These are phyloP conservation scores for Leucania comma DNA, from an alignment of 2,888 invertebrate genomes.

Conservation along the genomic window DNA sequence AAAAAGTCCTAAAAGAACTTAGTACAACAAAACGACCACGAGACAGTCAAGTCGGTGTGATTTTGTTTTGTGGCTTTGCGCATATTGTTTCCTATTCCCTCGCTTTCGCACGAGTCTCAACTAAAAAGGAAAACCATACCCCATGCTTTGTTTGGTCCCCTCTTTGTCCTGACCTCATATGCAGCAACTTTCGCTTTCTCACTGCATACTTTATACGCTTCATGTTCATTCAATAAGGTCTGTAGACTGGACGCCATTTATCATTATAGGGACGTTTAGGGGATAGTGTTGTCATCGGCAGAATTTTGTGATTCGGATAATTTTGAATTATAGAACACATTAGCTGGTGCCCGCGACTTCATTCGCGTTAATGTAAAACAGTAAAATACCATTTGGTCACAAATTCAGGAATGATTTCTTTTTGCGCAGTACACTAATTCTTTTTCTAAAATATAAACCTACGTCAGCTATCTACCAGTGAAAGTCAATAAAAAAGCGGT, in stretches of 20 bases:
- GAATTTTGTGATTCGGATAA: conserved; percentile 10
- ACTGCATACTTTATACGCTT: conserved; percentile 50
- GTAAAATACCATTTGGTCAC: too few relatives aligned
- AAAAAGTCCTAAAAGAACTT: conserved; percentile 39
- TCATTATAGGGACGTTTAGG: conserved; percentile 30
- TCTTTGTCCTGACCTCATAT: conserved; percentile 54
- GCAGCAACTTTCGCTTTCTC: conserved; percentile 40
- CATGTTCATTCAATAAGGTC: conserved; percentile 48
- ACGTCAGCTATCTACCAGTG: too few relatives aligned
- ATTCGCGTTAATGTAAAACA: too few relatives aligned
- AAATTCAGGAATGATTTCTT: too few relatives aligned
- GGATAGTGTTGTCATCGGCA: conserved; percentile 17
- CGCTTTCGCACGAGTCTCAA: conserved; percentile 47
- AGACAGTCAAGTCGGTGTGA: conserved; percentile 11
- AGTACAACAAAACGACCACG: conserved; percentile 35
- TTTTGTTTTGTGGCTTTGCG: conserved; percentile 46
- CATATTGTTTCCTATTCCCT: conserved; percentile 46
- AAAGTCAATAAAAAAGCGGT: too few relatives aligned
- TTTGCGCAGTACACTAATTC: too few relatives aligned
- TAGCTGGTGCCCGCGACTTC: too few relatives aligned
- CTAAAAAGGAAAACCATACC: conserved; percentile 63
- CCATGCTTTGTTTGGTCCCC: conserved; percentile 60
- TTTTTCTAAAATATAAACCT: too few relatives aligned
- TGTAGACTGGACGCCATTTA: conserved; percentile 36
- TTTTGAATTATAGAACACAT: background rate